Conservation (phyloP, 2,888 invertebrate genomes). For the Agrilus cyanescens region DNA sequence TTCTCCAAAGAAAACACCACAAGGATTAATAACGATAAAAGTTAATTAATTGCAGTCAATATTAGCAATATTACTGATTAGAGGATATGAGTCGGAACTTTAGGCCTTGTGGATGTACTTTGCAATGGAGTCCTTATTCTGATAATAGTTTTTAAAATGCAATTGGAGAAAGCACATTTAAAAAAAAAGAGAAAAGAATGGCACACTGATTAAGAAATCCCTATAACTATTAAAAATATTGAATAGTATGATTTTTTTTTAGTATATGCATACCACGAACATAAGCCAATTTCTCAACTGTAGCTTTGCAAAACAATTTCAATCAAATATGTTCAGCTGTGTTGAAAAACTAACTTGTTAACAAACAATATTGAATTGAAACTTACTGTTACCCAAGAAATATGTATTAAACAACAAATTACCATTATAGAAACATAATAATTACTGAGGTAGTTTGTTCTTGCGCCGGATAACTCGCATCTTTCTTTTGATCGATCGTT, state of each 20-base stretch:
- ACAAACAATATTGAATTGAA: constrained; percentile 22
- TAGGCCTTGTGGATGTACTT: no score
- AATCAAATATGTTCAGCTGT: constrained; percentile 15
- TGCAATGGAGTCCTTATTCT: background rate
- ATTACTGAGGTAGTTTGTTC: constrained; percentile 40
- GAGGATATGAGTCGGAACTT: no score
- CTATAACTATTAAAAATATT: constrained; percentile 17
- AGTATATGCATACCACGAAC: constrained; percentile 14
- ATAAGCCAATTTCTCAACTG: no score
- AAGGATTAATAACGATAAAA: no score
- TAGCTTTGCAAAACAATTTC: no score
- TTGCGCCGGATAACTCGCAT: constrained; percentile 34
- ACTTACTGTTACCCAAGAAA: constrained; percentile 27
- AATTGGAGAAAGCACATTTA: constrained; percentile 5
- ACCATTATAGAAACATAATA: constrained; percentile 36
- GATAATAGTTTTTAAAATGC: constrained; percentile 3
- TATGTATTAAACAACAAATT: constrained; percentile 36
- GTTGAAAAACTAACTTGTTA: no score
- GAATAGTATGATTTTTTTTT: constrained; percentile 29
- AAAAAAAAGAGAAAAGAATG: constrained; percentile 31
- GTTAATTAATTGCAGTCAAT: no score
- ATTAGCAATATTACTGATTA: no score
- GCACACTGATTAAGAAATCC: constrained; percentile 36
- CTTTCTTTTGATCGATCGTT: background rate
- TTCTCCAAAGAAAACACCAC: no score